Conservation (phyloP, 2,113 vertebrate species). For the Charadrius vociferus region DNA sequence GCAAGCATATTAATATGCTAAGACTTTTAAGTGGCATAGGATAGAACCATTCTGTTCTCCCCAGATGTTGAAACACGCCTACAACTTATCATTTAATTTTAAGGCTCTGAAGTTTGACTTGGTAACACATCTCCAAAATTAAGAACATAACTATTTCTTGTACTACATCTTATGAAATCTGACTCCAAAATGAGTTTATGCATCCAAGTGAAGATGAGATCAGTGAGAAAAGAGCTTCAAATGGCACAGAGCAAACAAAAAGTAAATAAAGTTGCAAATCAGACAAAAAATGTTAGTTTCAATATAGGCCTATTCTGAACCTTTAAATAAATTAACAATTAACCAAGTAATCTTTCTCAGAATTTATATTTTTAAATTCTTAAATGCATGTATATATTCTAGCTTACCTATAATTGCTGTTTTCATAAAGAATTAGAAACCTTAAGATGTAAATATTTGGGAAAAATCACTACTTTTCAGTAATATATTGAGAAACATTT, state of each 20-base stretch:
- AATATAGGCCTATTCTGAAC: not conserved
- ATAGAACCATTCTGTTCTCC: constrained; percentile 39
- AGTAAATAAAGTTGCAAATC: not conserved
- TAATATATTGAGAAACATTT: not conserved
- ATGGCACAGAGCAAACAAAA: not conserved
- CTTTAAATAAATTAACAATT: not conserved
- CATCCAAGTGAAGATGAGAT: not conserved
- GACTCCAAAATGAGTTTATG: not conserved
- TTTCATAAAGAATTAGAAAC: not conserved
- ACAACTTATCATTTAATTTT: not conserved
- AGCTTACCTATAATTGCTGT: not conserved
- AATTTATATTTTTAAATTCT: not conserved
- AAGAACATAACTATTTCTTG: not conserved
- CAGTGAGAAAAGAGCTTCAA: not conserved
- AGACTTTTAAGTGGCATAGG: constrained; percentile 55
- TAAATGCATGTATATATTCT: not conserved
- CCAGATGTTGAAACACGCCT: constrained; percentile 29
- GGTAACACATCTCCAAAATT: not conserved
- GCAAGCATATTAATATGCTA: constrained; percentile 66
- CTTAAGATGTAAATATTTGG: not conserved
- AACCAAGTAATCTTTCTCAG: not conserved
- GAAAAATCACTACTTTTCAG: not conserved
- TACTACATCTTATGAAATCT: not conserved
- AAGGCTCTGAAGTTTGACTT: not conserved
- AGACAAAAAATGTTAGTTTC: not conserved